Evolutionary conservation across 2,797 vertebrate genomes (phyloP).

Genomic region (Coracias cyanogaster): DNA sequence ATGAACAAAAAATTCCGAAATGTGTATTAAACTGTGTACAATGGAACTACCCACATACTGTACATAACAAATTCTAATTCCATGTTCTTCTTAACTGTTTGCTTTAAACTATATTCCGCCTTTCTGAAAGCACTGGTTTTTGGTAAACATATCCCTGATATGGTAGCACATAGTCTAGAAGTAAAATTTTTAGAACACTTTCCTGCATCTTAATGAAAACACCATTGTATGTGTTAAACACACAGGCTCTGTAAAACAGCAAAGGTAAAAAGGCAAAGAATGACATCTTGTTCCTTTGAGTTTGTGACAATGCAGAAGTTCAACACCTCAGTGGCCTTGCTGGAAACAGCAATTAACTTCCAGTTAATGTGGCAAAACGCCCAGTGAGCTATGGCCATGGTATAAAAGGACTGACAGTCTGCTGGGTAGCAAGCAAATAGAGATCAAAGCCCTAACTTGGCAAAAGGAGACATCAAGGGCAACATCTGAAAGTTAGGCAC

Average conservation of each 20-base stretch:
- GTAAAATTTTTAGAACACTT: neutral
- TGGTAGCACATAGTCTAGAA: neutral
- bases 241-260: neutral
- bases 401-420: conserved; percentile 12
- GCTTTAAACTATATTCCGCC: neutral
- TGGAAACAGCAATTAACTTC: conserved; percentile 46
- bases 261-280: neutral
- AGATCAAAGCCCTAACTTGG: neutral
- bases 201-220: neutral
- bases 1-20: neutral
- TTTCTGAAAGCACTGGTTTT: neutral
- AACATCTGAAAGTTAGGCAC: neutral
- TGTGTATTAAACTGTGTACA: neutral
- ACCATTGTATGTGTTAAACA: neutral
- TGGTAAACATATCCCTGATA: neutral
- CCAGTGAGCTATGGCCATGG: neutral
- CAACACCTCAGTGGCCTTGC: neutral
- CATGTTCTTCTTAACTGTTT: neutral
- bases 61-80: neutral
- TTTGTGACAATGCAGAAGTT: neutral
- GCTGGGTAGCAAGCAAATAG: neutral
- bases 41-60: neutral
- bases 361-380: conserved; percentile 20
- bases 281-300: neutral
- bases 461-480: neutral